Percentiles rank a stretch among this genome's conserved stretches.
phyloP scores from a whole-genome alignment of 2,113 vertebrate genomes.

The Uropsilus gracilis region DNA sequence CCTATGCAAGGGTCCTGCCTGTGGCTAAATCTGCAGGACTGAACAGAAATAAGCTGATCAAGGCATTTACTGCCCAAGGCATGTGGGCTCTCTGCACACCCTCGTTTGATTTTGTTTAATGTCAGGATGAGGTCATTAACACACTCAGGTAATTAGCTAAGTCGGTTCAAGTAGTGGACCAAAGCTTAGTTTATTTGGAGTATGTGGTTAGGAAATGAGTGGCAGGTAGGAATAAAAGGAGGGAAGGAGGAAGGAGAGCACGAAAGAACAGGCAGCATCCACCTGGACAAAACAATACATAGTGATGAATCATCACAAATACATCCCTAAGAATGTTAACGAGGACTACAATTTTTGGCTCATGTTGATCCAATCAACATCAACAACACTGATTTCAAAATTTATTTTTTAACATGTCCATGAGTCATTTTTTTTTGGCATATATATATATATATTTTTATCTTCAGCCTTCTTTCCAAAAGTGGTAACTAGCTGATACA shows the following conservation, averaged over 20 bases:
- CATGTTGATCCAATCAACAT: too few relatives aligned
- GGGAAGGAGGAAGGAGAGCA: background rate
- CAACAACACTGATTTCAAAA: too few relatives aligned
- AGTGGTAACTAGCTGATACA: background rate
- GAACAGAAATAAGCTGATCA: background rate
- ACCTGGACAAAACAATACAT: background rate
- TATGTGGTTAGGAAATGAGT: background rate
- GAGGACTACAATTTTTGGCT: background rate
- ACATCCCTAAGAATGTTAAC: background rate
- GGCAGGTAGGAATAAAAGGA: background rate
- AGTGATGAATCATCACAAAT: background rate
- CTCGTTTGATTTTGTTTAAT: constrained; percentile 51
- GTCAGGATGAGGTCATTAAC: constrained; percentile 43
- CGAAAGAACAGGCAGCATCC: background rate
- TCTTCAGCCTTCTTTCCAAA: background rate
- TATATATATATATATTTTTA: too few relatives aligned
- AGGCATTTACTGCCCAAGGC: background rate
- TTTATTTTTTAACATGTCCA: too few relatives aligned
- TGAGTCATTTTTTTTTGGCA: too few relatives aligned
- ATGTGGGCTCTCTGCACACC: background rate
- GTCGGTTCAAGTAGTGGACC: background rate
- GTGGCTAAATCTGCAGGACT: background rate
- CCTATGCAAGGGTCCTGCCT: background rate
- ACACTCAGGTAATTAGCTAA: constrained; percentile 18
- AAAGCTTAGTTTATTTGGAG: background rate